Percentiles rank a stretch among this genome's conserved stretches.
phyloP scores from a whole-genome alignment of 2,797 vertebrate species.

The Percopsis omiscomaycus region DNA sequence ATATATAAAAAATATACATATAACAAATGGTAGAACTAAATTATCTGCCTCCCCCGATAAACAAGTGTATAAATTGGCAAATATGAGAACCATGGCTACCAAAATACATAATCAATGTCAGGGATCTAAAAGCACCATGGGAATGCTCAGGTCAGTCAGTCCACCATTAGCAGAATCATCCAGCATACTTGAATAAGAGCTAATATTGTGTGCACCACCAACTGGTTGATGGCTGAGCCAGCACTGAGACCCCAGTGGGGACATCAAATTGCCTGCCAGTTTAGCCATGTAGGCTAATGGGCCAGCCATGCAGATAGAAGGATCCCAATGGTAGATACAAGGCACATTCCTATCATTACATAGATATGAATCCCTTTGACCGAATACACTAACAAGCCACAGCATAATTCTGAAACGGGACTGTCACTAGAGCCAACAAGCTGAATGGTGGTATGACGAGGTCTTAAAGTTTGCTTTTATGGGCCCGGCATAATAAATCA shows the following conservation, averaged over 20 bases:
- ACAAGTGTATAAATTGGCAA: too few species aligned
- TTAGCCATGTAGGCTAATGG: slow-evolving; percentile 47
- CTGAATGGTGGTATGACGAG: not conserved
- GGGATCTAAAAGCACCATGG: too few species aligned
- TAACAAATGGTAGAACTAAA: too few species aligned
- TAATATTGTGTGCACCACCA: slow-evolving; percentile 50
- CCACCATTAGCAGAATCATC: slow-evolving; percentile 35
- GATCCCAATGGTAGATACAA: slow-evolving; percentile 49
- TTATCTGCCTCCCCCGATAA: too few species aligned
- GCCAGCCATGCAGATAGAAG: slow-evolving; percentile 51
- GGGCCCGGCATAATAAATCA: slow-evolving; percentile 20
- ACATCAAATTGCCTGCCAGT: slow-evolving; percentile 44
- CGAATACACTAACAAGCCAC: slow-evolving; percentile 39
- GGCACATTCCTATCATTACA: slow-evolving; percentile 57
- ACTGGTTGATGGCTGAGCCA: slow-evolving; percentile 49
- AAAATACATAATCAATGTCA: too few species aligned
- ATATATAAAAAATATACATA: too few species aligned
- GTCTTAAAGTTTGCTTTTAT: slow-evolving; percentile 11
- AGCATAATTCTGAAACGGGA: slow-evolving; percentile 21
- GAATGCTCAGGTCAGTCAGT: slow-evolving; percentile 25
- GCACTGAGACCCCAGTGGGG: slow-evolving; percentile 29
- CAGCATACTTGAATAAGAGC: slow-evolving; percentile 42
- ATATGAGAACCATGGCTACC: too few species aligned
- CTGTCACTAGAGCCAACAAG: slow-evolving; percentile 13
- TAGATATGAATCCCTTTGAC: slow-evolving; percentile 45